phyloP scores from a whole-genome alignment of 2,113 vertebrate genomes.

The Etheostoma cragini region DNA sequence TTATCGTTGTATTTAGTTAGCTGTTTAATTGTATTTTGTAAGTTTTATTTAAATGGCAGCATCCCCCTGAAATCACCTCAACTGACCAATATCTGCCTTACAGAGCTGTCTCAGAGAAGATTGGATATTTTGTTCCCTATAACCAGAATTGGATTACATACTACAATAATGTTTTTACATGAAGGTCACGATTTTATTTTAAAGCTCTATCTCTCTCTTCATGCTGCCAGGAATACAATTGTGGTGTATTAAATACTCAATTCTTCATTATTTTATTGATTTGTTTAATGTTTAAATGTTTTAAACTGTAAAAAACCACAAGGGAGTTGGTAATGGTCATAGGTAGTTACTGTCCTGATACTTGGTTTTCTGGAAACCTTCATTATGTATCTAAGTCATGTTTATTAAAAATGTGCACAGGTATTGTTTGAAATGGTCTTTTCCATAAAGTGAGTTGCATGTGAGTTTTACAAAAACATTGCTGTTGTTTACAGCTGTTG shows the following conservation, averaged over 20 bases:
- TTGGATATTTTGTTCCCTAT: not conserved
- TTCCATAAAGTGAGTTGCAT: constrained; percentile 21
- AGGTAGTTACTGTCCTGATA: too few relatives aligned
- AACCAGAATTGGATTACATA: not conserved
- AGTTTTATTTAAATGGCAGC: not conserved
- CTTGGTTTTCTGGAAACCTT: not conserved
- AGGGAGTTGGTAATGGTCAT: too few relatives aligned
- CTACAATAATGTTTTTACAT: not conserved
- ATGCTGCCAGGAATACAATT: not conserved
- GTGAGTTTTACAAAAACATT: constrained; percentile 7
- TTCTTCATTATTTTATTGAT: not conserved
- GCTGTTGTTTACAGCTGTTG: constrained; percentile 24
- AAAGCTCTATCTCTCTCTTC: not conserved
- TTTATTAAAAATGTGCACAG: not conserved
- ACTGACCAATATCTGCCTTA: not conserved
- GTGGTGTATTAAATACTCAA: not conserved
- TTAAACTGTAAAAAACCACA: too few relatives aligned
- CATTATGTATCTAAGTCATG: not conserved
- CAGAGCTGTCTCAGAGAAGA: not conserved
- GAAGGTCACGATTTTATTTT: not conserved
- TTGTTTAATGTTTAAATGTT: not conserved
- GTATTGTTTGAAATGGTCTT: not conserved
- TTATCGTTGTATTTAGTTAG: not conserved
- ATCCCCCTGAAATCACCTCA: not conserved
- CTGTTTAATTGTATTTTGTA: not conserved